phyloP scores from a whole-genome alignment of 2,888 invertebrate species.

The Germaria angustata region DNA sequence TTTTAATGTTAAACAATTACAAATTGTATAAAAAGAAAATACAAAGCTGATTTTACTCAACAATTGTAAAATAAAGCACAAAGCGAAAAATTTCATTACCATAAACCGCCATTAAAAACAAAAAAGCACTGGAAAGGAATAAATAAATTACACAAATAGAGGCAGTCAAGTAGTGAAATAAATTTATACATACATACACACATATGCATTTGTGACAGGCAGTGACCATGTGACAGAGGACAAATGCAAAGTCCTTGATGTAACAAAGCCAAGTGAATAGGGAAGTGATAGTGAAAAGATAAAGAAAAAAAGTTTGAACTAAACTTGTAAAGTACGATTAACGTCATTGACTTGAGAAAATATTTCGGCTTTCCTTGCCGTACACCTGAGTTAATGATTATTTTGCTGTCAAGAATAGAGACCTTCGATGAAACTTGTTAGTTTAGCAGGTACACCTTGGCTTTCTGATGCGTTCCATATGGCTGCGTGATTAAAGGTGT shows the following conservation, averaged over 20 bases:
- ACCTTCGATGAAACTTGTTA: no score
- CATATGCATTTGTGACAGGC: no score
- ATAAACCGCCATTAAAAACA: conserved; percentile 43
- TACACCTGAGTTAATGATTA: no score
- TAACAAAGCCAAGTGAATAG: background rate
- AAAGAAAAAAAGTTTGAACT: no score
- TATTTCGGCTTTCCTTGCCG: no score
- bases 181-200: conserved; percentile 3
- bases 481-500: no score
- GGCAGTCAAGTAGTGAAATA: conserved; percentile 36
- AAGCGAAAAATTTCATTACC: conserved; percentile 54
- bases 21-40: conserved; percentile 5
- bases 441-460: no score
- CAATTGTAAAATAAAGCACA: conserved; percentile 40
- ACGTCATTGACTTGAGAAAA: no score
- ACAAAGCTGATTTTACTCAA: conserved; percentile 23
- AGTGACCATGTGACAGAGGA: conserved; percentile 25
- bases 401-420: no score
- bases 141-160: conserved; percentile 34
- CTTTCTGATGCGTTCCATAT: no score
- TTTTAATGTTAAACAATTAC: conserved; percentile 36
- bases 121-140: conserved; percentile 19
- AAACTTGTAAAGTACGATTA: no score
- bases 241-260: conserved; percentile 4
- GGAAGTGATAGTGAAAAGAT: no score